Percentiles rank a stretch among this genome's conserved stretches.
Conservation (phyloP, 2,113 vertebrate genomes). For the Sylvietta virens region DNA sequence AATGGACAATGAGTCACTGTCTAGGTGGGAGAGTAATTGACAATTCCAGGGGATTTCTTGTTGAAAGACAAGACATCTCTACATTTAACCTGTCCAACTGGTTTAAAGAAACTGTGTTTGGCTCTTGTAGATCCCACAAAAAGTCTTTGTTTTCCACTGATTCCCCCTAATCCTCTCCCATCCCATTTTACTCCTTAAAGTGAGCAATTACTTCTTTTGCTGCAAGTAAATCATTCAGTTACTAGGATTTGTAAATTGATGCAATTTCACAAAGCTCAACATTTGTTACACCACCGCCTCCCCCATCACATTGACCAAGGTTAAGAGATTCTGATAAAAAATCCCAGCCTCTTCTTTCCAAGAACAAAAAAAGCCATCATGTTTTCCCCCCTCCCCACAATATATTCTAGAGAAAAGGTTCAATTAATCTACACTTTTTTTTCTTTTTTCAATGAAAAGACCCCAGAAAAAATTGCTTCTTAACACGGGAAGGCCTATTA, state of each 20-base stretch:
- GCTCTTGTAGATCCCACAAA: not conserved
- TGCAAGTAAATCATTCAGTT: not conserved
- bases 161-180: fast-evolving
- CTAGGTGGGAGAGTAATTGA: not conserved
- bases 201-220: not conserved
- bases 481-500: not conserved
- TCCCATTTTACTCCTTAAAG: not conserved
- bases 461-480: not conserved
- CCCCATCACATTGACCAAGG: not conserved
- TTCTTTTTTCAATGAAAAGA: not conserved
- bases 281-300: fast-evolving
- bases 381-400: too few species aligned
- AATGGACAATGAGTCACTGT: not conserved
- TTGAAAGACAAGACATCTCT: not conserved
- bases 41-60: not conserved
- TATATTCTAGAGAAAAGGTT: not conserved
- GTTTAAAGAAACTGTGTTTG: conserved; percentile 9
- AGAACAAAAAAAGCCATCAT: not conserved
- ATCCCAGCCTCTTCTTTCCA: not conserved
- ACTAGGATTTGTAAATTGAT: not conserved
- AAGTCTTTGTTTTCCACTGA: not conserved
- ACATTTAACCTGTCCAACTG: conserved; percentile 7
- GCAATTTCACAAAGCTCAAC: not conserved
- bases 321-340: not conserved
- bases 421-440: not conserved